Percentiles rank a stretch among this genome's conserved stretches.
These are phyloP conservation scores for Acronicta psi DNA, from an alignment of 2,888 invertebrate genomes.

Conservation along the genomic window DNA sequence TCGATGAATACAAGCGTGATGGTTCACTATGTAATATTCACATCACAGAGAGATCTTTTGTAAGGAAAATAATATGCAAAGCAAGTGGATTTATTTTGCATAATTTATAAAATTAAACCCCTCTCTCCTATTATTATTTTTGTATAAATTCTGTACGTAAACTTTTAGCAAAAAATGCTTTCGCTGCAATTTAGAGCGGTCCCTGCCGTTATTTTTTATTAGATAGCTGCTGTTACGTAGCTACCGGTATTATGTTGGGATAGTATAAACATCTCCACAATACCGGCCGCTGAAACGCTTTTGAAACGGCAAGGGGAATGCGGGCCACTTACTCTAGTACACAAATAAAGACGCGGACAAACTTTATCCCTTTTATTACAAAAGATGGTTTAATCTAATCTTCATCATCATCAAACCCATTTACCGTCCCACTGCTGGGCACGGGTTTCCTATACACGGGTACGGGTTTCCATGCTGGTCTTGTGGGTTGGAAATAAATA, in stretches of 20 bases:
- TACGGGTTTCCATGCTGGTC: no score
- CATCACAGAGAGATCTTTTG: neutral
- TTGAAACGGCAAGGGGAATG: constrained; percentile 10
- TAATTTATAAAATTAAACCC: constrained; percentile 27
- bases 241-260: constrained; percentile 30
- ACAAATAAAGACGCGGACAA: constrained; percentile 17
- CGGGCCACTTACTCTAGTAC: neutral
- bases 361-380: neutral
- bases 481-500: no score
- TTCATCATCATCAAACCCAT: no score
- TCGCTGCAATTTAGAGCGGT: constrained; percentile 46
- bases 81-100: constrained; percentile 14
- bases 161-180: constrained; percentile 35
- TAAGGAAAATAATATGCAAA: constrained; percentile 8
- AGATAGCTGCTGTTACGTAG: constrained; percentile 32
- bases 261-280: constrained; percentile 19
- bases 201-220: constrained; percentile 54
- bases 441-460: no score
- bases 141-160: constrained; percentile 25
- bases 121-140: constrained; percentile 19
- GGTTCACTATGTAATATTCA: no score
- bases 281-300: constrained; percentile 12
- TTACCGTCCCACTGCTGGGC: no score
- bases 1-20: no score
- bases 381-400: no score